A percentile compares a stretch with the other conserved stretches of the same genome.
Evolutionary conservation across 2,797 vertebrate species (phyloP).

Genomic region (Lutjanus campechanus): DNA sequence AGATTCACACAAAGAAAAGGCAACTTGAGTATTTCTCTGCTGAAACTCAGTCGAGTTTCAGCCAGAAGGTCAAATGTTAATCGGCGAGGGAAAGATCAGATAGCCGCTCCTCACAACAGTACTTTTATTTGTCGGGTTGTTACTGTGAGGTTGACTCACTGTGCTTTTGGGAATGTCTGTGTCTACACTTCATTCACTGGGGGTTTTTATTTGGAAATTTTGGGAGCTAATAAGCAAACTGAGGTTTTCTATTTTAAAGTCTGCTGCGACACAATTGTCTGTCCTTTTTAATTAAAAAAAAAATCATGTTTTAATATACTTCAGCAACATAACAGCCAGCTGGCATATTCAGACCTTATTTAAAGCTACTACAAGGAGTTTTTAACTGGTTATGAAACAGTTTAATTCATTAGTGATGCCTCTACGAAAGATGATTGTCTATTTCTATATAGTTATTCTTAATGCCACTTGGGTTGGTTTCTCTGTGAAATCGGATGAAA

Average conservation of each 20-base stretch:
- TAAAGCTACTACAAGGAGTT: too few relatives aligned
- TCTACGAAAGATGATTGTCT: too few relatives aligned
- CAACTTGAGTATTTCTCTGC: not conserved
- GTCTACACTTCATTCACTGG: constrained; percentile 26
- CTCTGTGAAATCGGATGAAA: too few relatives aligned
- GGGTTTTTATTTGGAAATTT: constrained; percentile 7
- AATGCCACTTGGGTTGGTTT: too few relatives aligned
- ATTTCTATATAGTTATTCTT: too few relatives aligned
- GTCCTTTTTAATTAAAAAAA: not conserved
- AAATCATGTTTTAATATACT: not conserved
- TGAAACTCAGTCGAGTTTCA: not conserved
- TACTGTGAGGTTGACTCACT: constrained; percentile 54
- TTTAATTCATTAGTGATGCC: too few relatives aligned
- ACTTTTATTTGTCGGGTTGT: constrained; percentile 28
- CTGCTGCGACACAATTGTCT: not conserved
- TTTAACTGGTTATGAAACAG: too few relatives aligned
- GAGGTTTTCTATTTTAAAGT: constrained; percentile 39
- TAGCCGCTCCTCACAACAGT: constrained; percentile 26
- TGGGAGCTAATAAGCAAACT: constrained; percentile 22
- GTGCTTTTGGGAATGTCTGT: constrained; percentile 1
- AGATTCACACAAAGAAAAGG: constrained; percentile 8
- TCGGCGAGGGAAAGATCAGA: constrained; percentile 44
- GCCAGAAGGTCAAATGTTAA: constrained; percentile 37
- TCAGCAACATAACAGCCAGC: not conserved
- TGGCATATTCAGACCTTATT: not conserved